A percentile compares a stretch with the other conserved stretches of the same genome.
phyloP scores from a whole-genome alignment of 2,888 invertebrate species.

The Mactromeris polynyma region DNA sequence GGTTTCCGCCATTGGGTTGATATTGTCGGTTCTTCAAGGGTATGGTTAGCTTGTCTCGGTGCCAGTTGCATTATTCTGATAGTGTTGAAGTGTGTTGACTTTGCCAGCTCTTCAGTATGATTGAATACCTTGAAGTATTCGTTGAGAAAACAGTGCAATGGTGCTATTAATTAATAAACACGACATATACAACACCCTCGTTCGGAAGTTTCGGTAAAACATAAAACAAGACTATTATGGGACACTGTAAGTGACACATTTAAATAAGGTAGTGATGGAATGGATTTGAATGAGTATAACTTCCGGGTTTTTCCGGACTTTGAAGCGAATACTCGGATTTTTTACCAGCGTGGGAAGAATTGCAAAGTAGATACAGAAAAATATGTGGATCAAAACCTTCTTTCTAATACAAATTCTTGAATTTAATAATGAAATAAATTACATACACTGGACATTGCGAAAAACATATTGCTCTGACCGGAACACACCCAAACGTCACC shows the following conservation, averaged over 20 bases:
- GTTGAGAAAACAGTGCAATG: no score
- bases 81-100: conserved; percentile 17
- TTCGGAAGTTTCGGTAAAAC: no score
- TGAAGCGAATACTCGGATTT: not conserved
- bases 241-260: not conserved
- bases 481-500: conserved; percentile 87
- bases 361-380: no score
- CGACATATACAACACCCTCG: no score
- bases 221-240: not conserved
- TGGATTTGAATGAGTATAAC: not conserved
- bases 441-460: conserved; percentile 63
- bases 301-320: not conserved
- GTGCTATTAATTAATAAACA: no score
- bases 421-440: not conserved
- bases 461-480: conserved; percentile 85
- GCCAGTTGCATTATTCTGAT: conserved; percentile 19
- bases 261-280: not conserved
- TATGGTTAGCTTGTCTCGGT: not conserved
- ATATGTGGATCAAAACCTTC: no score
- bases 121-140: conserved; percentile 28
- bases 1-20: conserved; percentile 24
- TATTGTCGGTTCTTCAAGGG: conserved; percentile 24
- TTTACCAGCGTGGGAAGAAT: not conserved
- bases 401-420: no score
- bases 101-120: not conserved